These are phyloP conservation scores for Donacobius atricapilla DNA, from an alignment of 2,113 vertebrate genomes.

Conservation along the genomic window DNA sequence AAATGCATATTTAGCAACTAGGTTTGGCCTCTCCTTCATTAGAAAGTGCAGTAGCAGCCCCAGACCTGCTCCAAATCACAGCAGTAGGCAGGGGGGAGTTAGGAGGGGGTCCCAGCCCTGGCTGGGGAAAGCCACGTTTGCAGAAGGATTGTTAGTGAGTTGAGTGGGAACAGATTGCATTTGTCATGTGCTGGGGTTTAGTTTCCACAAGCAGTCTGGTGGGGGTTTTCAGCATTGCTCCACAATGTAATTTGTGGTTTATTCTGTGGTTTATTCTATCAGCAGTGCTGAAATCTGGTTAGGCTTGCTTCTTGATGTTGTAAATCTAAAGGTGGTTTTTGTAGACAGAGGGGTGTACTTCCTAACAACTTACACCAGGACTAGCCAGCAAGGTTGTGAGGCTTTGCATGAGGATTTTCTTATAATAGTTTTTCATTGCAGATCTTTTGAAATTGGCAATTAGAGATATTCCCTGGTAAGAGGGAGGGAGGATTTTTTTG, in stretches of 20 bases:
- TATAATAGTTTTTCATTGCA: neutral
- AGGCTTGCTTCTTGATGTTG: neutral
- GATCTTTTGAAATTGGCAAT: neutral
- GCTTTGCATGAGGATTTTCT: neutral
- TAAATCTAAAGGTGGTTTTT: neutral
- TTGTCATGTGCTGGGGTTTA: neutral
- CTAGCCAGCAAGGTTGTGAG: neutral
- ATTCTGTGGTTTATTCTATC: neutral
- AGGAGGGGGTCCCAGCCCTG: neutral
- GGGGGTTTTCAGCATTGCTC: neutral
- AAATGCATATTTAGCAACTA: neutral
- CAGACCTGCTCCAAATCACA: neutral
- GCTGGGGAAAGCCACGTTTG: neutral
- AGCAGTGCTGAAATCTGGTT: neutral
- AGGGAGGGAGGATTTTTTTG: neutral
- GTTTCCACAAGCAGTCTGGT: neutral
- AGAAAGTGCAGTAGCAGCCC: neutral
- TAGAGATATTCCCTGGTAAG: neutral
- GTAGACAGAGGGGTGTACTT: neutral
- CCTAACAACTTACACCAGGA: neutral
- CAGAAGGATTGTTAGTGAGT: neutral
- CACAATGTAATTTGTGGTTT: neutral
- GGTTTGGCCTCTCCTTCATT: neutral
- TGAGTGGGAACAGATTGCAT: neutral
- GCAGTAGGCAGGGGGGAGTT: neutral